Evolutionary conservation across 35 echinoderm and acorn worm species (phyloP), one percentile per base, ranked within the genome.

Genomic region (Apostichopus californicus): DNA sequence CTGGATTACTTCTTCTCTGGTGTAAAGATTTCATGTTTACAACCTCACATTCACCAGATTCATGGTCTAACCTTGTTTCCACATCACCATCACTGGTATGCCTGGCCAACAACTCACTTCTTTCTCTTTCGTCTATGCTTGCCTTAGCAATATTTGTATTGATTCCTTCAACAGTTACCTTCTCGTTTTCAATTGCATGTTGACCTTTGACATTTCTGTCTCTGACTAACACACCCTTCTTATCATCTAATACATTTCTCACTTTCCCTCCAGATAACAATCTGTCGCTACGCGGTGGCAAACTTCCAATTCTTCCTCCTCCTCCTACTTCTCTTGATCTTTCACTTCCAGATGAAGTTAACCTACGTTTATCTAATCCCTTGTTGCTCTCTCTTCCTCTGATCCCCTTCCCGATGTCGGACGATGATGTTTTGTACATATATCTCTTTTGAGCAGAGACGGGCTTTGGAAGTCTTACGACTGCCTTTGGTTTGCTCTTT

Each of bases 391-490:
- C 28, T 34, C 78, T 11, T 21, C n/a, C 20, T 85, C 17, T 58
- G 55, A 60, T 5, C 24, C 81, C 56, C 56, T 85, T 85, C 6
- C 81, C 81, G 8, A 85, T 85, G 13, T 58, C 81, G 4, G 81
- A 85, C 1, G 81, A 85, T 22, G 81, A 85, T 55, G 81, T 85
- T 20, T 56, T 85, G 52, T 85, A 85, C 55, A 85, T 85, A 8
- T 6, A 8, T n/a, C 81, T 85, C 56, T n/a, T 57, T n/a, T 85
- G 81, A 18, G 55, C 13, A 6, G 81, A 85, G 15, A 58, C 55
- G 24, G 81, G 55, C 57, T 59, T 85, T 6, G 81, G 55, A 17
- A 85, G n/a, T 85, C 54, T 85, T 21, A 85, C 28, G 23, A 58
- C 81, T n/a, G 56, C 17, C 55, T 85, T 85, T 20, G 81, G 15